Evolutionary conservation across 2,888 invertebrate species (phyloP).

Genomic region (Fragum sueziense): DNA sequence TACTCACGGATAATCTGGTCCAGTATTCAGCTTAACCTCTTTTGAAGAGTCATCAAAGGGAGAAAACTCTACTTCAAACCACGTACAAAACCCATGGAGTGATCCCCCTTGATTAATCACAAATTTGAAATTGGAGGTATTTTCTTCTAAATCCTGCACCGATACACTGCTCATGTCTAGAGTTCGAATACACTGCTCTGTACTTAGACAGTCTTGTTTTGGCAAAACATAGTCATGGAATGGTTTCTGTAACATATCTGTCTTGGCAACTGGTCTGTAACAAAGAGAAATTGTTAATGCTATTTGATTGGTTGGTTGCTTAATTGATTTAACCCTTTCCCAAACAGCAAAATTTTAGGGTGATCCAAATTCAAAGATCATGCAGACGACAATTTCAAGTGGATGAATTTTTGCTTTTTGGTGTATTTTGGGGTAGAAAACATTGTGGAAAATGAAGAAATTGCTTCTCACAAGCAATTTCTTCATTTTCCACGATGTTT

Average conservation of each 20-base stretch:
- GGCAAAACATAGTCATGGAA: conserved; percentile 60
- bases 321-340: no score
- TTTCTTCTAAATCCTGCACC: conserved; percentile 63
- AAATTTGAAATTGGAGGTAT: conserved; percentile 57
- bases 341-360: not conserved
- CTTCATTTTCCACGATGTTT: no score
- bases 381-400: not conserved
- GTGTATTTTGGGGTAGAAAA: no score
- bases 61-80: conserved; percentile 68
- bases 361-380: not conserved
- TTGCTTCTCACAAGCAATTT: no score
- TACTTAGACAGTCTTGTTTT: conserved; percentile 58
- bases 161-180: conserved; percentile 61
- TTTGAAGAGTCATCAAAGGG: conserved; percentile 45
- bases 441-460: no score
- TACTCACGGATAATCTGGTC: conserved; percentile 68
- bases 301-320: not conserved
- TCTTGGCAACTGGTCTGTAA: conserved; percentile 58
- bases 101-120: conserved; percentile 47
- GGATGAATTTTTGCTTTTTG: no score
- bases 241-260: conserved; percentile 64
- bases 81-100: conserved; percentile 70
- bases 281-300: conserved; percentile 3
- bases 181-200: conserved; percentile 44
- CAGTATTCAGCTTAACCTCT: conserved; percentile 62